These are phyloP conservation scores for Coregonus suidteri DNA, from an alignment of 2,797 vertebrate genomes.

Conservation along the genomic window DNA sequence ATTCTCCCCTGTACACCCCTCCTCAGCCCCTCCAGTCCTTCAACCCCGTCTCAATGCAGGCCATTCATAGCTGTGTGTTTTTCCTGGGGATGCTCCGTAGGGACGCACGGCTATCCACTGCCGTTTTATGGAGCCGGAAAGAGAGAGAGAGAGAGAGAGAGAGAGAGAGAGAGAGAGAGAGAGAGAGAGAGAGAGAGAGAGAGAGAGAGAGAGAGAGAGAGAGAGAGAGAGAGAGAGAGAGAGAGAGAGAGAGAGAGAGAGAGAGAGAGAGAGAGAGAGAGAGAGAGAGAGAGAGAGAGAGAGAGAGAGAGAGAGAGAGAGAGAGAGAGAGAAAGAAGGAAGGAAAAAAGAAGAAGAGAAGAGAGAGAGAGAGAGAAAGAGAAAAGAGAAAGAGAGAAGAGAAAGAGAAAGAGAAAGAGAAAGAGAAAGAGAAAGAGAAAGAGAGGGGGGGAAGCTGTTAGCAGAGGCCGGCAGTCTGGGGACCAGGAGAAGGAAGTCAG, in stretches of 20 bases:
- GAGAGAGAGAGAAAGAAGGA: too few species aligned
- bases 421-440: slow-evolving; percentile 36
- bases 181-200: too few species aligned
- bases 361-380: slow-evolving; percentile 40
- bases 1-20: slow-evolving; percentile 66
- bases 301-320: too few species aligned
- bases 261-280: slow-evolving; percentile 2
- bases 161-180: neutral
- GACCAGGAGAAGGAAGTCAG: slow-evolving; percentile 52
- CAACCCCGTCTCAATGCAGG: slow-evolving; percentile 82
- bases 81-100: slow-evolving; percentile 83
- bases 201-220: slow-evolving; percentile 38
- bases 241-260: slow-evolving; percentile 18
- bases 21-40: slow-evolving; percentile 33
- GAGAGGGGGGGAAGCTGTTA: neutral
- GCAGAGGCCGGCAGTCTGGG: slow-evolving; percentile 18
- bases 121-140: slow-evolving; percentile 81
- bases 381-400: slow-evolving; percentile 66
- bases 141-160: slow-evolving; percentile 42
- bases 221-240: neutral
- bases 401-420: slow-evolving; percentile 69
- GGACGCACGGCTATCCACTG: slow-evolving; percentile 82
- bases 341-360: slow-evolving; percentile 61
- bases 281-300: neutral
- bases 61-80: slow-evolving; percentile 90